Base-by-base conservation (phyloP, 2,888 invertebrate species). In the Tricholauxania praeusta region DNA sequence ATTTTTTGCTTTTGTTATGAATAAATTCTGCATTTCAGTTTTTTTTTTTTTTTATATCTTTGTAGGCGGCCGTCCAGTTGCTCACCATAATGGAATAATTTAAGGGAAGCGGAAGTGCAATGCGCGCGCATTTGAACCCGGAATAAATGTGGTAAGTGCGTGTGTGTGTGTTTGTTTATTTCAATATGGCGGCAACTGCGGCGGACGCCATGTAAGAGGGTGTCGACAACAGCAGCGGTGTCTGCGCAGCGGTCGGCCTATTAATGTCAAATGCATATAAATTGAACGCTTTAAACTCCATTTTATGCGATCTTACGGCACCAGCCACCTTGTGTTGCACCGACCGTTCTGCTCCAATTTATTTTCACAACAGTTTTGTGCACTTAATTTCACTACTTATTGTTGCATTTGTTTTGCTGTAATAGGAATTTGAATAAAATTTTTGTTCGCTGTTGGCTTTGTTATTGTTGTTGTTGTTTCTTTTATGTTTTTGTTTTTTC, bases 211-310 rank as follows among this genome's bases (percentile, higher is more conserved):
- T 67, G 5, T 53, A 53, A 12, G 47, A 47, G 39, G 69, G 32
- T 47, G 19, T 8, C 4, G 59, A 49, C 22, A 39, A 39, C 39
- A 39, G 10, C 10, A 39, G 57, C n/a, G n/a, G 59, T 48, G 19
- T 49, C 17, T 12, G 19, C 51, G 69, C 28, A 60, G 39, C 52
- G 28, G 19, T 22, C 67, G 57, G 74, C 72, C 66, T 66, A 72
- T 72, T 71, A 73, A 75, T 73, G 73, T 73, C 75, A 73, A 73
- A 72, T 69, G 67, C 67, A 60, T 68, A 75, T 75, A 71, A 75
- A 72, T 73, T 74, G 67, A 59, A 71, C 72, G 75, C 75, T 71
- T 39, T 73, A 32, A 67, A 73, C 64, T 72, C 72, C 47, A 70
- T 67, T 62, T 64, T 65, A 65, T 65, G 57, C 71, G 19, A 12